Percentiles rank a stretch among this genome's conserved stretches.
Conservation (phyloP, 1,140 invertebrate genomes). For the Drosophila quadrilineata region DNA sequence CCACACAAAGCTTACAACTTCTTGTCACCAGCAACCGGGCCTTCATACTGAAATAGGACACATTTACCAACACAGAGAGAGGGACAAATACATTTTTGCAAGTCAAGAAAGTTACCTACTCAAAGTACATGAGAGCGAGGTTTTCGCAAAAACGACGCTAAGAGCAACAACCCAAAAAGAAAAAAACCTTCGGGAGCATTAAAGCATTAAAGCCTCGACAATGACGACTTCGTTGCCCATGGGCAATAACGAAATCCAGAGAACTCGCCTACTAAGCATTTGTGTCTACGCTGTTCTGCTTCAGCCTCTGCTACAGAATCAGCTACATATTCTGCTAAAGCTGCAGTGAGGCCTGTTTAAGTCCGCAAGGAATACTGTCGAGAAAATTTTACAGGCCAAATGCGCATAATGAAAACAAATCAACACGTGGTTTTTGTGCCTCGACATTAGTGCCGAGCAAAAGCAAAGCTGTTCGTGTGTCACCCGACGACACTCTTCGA, state of each 20-base stretch:
- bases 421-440: constrained; percentile 78
- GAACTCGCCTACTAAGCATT: background rate
- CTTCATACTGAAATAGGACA: no score
- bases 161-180: constrained; percentile 15
- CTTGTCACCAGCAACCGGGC: background rate
- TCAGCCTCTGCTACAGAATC: no score
- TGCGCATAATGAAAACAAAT: constrained; percentile 81
- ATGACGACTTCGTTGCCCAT: constrained; percentile 22
- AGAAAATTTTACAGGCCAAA: constrained; percentile 59
- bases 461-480: no score
- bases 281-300: no score
- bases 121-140: background rate
- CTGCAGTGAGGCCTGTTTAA: constrained; percentile 7
- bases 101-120: constrained; percentile 17
- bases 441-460: constrained; percentile 38
- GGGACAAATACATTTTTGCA: constrained; percentile 48
- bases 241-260: constrained; percentile 4
- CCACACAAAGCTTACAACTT: no score
- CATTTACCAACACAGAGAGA: background rate
- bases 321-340: constrained; percentile 26
- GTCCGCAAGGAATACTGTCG: constrained; percentile 60
- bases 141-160: constrained; percentile 25
- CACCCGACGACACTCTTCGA: no score
- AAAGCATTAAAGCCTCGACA: constrained; percentile 18
- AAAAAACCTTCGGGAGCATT: no score